Base-by-base conservation (phyloP, 2,113 vertebrate genomes). In the Vulpes lagopus region DNA sequence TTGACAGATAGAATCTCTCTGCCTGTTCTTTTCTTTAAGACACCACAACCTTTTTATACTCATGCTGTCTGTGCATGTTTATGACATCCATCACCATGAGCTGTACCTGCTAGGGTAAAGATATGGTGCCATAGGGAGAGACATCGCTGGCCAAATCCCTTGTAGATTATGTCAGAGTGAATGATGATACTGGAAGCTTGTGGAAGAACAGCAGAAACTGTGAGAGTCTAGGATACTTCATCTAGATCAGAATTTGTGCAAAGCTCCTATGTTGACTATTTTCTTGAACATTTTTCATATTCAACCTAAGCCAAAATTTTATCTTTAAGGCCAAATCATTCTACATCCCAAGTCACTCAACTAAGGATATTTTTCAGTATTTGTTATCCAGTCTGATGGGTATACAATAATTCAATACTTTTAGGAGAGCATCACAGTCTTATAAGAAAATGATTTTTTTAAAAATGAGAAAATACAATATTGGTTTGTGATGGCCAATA, bases 281-380 rank as follows among this genome's bases (percentile, higher is more conserved):
- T 97, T 69, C 79, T 83, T 87, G n/a, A 90, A 95, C 53, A 91
- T 94, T 95, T 96, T 96, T 97, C 35, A 76, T 80, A 74, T 93
- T 86, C n/a, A 86, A 49, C n/a, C 71, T 53, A 74, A 97, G 65
- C 53, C 74, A 83, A 38, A 93, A 92, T 76, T 91, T n/a, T 51
- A 89, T 88, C 60, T 95, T 86, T 55, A 92, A 93, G 35, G 30
- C 30, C 32, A 96, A 64, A 78, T 85, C 65, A 57, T 93, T 89
- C 87, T 4, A 49, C 11, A 73, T 64, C 23, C 55, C 32, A 81
- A 82, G 38, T 53, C 71, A 80, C 38, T 62, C 65, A 76, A 25
- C 71, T 38, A 80, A 90, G 22, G 5, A 3, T 84, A 59, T 92
- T 94, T 93, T 86, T 85, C 55, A 27, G 27, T 81, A 57, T 91